A percentile compares a stretch with the other conserved stretches of the same genome.
Evolutionary conservation across 2,113 vertebrate genomes (phyloP).

Genomic region (Sisor rabdophorus): DNA sequence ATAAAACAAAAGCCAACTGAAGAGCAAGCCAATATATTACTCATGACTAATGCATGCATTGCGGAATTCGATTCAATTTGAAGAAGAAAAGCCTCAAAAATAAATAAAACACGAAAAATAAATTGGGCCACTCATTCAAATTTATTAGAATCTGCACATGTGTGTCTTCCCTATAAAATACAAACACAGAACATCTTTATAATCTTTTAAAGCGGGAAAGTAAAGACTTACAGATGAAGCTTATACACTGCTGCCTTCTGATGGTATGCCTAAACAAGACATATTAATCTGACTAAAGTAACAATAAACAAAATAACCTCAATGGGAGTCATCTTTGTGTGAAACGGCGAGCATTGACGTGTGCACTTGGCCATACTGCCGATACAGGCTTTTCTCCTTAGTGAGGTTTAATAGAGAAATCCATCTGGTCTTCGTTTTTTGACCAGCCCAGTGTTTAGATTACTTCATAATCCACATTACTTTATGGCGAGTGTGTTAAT

Average conservation of each 20-base stretch:
- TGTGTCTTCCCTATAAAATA: constrained; percentile 59
- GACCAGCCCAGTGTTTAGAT: constrained; percentile 57
- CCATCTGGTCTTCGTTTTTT: constrained; percentile 46
- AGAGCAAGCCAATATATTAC: constrained; percentile 72
- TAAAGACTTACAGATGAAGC: constrained; percentile 48
- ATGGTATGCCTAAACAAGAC: constrained; percentile 42
- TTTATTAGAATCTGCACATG: constrained; percentile 70
- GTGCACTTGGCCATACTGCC: constrained; percentile 36
- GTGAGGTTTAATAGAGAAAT: constrained; percentile 58
- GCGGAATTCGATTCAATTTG: constrained; percentile 73
- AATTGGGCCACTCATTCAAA: constrained; percentile 75
- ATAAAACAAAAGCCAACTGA: constrained; percentile 73
- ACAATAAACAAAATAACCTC: constrained; percentile 60
- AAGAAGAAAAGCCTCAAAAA: constrained; percentile 64
- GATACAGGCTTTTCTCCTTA: constrained; percentile 36
- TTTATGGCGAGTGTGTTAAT: constrained; percentile 67
- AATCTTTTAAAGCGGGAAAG: constrained; percentile 7
- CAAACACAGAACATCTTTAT: constrained; percentile 37
- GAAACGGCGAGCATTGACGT: constrained; percentile 49
- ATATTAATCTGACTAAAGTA: constrained; percentile 56
- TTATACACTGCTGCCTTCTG: constrained; percentile 28
- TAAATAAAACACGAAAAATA: constrained; percentile 76
- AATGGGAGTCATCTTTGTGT: constrained; percentile 54
- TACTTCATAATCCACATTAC: constrained; percentile 70
- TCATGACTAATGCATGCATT: constrained; percentile 71